Conservation (phyloP, 2,113 vertebrate species). For the Ploceus nigricollis region DNA sequence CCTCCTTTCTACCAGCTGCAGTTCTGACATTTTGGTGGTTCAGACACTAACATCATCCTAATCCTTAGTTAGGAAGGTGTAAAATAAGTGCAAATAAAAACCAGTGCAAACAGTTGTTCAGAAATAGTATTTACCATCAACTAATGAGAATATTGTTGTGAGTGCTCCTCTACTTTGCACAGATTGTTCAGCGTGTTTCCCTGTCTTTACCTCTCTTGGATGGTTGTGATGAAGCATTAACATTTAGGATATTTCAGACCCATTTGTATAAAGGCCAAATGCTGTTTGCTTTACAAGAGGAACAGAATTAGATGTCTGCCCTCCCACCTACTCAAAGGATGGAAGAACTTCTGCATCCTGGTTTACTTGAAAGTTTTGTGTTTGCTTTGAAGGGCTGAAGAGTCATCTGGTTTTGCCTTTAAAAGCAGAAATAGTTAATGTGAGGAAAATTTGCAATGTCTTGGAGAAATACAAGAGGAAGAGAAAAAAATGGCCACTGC, state of each 20-base stretch:
- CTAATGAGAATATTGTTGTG: background rate
- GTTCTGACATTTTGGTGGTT: background rate
- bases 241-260: background rate
- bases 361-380: background rate
- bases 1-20: background rate
- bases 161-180: background rate
- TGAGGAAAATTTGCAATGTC: background rate
- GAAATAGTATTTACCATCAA: background rate
- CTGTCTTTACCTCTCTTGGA: background rate
- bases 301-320: background rate
- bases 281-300: background rate
- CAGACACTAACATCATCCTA: background rate
- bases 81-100: background rate
- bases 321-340: background rate
- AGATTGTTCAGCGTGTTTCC: background rate
- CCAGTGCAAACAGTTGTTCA: background rate
- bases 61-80: background rate
- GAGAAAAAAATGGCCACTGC: background rate
- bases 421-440: background rate
- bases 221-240: background rate
- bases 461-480: background rate
- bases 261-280: background rate
- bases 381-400: background rate
- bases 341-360: background rate
- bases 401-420: background rate